Conservation (phyloP, 2,113 vertebrate genomes). For the Capricornis sumatraensis region DNA sequence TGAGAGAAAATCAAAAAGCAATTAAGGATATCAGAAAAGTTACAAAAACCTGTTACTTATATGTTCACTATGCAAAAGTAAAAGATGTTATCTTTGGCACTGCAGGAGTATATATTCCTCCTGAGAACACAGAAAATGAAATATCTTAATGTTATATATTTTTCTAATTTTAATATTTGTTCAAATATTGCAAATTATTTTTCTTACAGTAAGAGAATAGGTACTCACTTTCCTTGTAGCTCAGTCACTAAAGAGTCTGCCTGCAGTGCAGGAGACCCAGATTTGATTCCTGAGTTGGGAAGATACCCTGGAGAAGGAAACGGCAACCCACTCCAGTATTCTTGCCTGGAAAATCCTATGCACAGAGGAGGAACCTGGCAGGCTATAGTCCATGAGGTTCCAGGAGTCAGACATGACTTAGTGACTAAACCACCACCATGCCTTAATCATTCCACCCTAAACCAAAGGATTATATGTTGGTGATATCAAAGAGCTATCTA, state of each 20-base stretch:
- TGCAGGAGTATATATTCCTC: background rate
- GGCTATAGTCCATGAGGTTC: background rate
- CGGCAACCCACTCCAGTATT: background rate
- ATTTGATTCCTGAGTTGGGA: background rate
- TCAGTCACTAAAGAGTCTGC: background rate
- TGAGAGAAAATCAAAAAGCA: slow-evolving; percentile 32
- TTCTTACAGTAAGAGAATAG: background rate
- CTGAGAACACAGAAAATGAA: background rate
- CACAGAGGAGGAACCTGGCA: background rate
- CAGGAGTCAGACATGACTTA: background rate
- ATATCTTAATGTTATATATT: background rate
- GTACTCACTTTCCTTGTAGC: background rate
- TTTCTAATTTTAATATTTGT: background rate
- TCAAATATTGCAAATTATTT: background rate
- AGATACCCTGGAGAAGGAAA: background rate
- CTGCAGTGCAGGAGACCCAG: background rate
- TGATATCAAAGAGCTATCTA: background rate
- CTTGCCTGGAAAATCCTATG: background rate
- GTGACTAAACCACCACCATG: background rate
- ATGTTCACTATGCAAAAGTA: background rate
- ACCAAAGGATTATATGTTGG: background rate
- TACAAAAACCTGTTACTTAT: background rate
- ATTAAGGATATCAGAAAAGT: slow-evolving; percentile 30
- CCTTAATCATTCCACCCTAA: background rate
- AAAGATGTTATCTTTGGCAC: background rate